Evolutionary conservation across 1,140 invertebrate genomes (phyloP).

Genomic region (Trachymyrmex cornetzi): DNA sequence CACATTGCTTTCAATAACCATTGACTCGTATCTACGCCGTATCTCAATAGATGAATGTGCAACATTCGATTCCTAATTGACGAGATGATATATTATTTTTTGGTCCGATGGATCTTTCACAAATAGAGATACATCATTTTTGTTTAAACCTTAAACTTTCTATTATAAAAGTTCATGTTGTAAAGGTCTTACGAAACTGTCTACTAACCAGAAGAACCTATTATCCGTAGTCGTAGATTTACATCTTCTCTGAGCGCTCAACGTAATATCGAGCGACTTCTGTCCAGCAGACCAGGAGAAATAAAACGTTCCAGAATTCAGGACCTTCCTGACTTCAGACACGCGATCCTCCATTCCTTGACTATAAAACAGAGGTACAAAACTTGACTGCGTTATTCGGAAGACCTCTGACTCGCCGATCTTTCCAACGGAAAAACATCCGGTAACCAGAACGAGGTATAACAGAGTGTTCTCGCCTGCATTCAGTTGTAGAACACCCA

Average conservation of each 20-base stretch:
- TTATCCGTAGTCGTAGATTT: constrained; percentile 95
- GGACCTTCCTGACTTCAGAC: constrained; percentile 92
- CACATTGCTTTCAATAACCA: constrained; percentile 98
- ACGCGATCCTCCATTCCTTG: constrained; percentile 93
- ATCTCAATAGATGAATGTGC: constrained; percentile 96
- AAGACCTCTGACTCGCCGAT: constrained; percentile 97
- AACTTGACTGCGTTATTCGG: constrained; percentile 96
- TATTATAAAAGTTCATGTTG: not conserved
- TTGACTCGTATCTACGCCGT: constrained; percentile 94
- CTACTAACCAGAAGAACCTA: constrained; percentile 95
- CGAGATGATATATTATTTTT: constrained; percentile 23
- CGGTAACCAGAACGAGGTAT: constrained; percentile 97
- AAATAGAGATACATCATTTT: not conserved
- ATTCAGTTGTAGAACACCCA: constrained; percentile 96
- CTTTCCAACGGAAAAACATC: constrained; percentile 97
- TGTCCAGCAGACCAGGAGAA: constrained; percentile 92
- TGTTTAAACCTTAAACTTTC: not conserved
- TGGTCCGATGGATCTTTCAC: not conserved
- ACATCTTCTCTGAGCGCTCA: constrained; percentile 95
- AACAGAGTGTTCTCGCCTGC: constrained; percentile 93
- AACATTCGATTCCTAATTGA: constrained; percentile 94
- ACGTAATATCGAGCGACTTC: constrained; percentile 93
- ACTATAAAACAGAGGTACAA: constrained; percentile 94
- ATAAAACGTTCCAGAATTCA: constrained; percentile 99
- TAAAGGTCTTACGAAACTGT: not conserved